A percentile compares a stretch with the other conserved stretches of the same genome.
phyloP scores from a whole-genome alignment of 2,797 vertebrate species.

The Percopsis omiscomaycus region DNA sequence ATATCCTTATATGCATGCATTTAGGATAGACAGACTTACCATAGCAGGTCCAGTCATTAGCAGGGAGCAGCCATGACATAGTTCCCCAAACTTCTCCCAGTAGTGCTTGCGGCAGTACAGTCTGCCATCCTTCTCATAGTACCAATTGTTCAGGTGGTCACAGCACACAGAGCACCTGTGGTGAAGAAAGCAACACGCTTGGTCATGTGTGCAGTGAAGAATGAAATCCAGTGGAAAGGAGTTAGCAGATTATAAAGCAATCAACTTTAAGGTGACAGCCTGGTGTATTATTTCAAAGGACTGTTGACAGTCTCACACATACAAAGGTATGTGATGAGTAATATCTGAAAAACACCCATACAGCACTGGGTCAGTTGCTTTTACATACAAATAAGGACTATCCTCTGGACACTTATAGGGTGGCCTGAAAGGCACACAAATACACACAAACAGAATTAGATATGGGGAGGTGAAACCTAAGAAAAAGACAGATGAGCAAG shows the following conservation, averaged over 20 bases:
- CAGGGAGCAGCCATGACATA: slow-evolving; percentile 93
- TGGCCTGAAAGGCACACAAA: slow-evolving; percentile 4
- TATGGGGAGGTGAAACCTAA: background rate
- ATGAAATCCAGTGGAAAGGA: slow-evolving; percentile 3
- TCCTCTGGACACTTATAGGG: background rate
- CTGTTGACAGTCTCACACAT: slow-evolving; percentile 12
- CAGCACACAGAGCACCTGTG: slow-evolving; percentile 91
- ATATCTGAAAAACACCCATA: slow-evolving; percentile 9
- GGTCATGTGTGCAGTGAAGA: slow-evolving; percentile 21
- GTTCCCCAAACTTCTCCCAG: slow-evolving; percentile 93
- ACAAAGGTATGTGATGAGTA: slow-evolving; percentile 11
- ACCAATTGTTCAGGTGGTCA: slow-evolving; percentile 93
- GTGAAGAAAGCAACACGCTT: slow-evolving; percentile 13
- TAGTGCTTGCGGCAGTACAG: slow-evolving; percentile 94
- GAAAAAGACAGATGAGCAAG: background rate
- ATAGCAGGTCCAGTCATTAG: slow-evolving; percentile 96
- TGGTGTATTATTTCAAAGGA: slow-evolving; percentile 21
- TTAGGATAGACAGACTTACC: slow-evolving; percentile 73
- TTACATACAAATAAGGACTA: background rate
- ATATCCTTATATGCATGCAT: background rate
- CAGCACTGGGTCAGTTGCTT: background rate
- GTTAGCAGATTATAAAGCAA: background rate
- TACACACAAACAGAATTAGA: background rate
- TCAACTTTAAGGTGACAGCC: slow-evolving; percentile 5
- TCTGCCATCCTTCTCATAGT: slow-evolving; percentile 91